Percentiles rank a stretch among this genome's conserved stretches.
These are phyloP conservation scores for Ptychobarbus kaznakovi DNA, from an alignment of 2,797 vertebrate species.

Conservation along the genomic window DNA sequence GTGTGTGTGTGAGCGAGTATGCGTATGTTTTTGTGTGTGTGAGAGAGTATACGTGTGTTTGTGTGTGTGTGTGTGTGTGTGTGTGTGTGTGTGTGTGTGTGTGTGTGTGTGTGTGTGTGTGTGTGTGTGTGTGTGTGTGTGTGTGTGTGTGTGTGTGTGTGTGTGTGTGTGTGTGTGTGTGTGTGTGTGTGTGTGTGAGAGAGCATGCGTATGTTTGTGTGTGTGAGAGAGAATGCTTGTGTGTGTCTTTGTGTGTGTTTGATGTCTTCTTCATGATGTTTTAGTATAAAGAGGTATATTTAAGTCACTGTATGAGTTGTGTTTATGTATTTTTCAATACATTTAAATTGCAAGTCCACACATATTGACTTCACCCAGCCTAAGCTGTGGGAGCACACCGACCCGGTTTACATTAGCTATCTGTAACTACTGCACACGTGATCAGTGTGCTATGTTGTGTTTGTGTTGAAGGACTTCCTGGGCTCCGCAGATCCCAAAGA, in stretches of 20 bases:
- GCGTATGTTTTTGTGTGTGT: too few relatives aligned
- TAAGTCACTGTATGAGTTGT: neutral
- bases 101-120: too few relatives aligned
- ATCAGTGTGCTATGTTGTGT: slow-evolving; percentile 44
- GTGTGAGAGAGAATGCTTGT: too few relatives aligned
- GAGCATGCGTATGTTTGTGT: too few relatives aligned
- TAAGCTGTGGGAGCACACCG: neutral
- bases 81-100: too few relatives aligned
- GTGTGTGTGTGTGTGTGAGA: too few relatives aligned
- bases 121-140: too few relatives aligned
- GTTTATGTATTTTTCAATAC: neutral
- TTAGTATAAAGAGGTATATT: neutral
- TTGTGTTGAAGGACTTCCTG: slow-evolving; percentile 87
- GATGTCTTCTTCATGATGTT: neutral
- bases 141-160: too few relatives aligned
- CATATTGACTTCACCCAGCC: neutral
- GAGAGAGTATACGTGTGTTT: fast-evolving
- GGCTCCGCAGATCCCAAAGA: slow-evolving; percentile 93
- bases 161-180: too few relatives aligned
- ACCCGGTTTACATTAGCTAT: neutral
- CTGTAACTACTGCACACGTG: neutral
- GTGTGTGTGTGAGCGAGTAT: too few relatives aligned
- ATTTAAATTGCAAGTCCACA: neutral
- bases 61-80: too few relatives aligned
- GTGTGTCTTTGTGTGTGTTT: too few relatives aligned